Evolutionary conservation across 92 coral and sea anemone genomes (phyloP), one percentile per base, ranked within the genome.

Genomic region (Anthopleura xanthogrammica): DNA sequence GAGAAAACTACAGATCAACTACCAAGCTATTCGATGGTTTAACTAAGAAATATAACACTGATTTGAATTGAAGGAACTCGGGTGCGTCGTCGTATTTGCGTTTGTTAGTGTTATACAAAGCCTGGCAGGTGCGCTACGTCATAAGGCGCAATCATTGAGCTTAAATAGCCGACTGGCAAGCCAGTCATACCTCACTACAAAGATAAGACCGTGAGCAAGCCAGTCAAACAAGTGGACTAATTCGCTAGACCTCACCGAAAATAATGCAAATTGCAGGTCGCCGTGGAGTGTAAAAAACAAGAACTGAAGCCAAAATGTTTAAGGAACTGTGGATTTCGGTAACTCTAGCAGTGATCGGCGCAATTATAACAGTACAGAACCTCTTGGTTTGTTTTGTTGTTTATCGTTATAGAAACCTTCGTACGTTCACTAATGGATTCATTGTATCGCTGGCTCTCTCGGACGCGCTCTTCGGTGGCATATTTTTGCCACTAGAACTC

Each of bases 401-500:
- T 17, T 93, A 86, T 79, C 91, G 93, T 58, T 86, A 83, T 86
- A 90, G 90, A 52, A 80, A 87, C 75, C 90, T 93, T 62, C 87
- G 90, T 4, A 91, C 93, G 4, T 93, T 89, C 80, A 93, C 95
- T 8, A 93, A 93, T 79, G 89, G 90, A 56, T 91, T 93, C 79
- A 89, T 93, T 42, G 97, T 91, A 12, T 93, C 97, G 5, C 86
- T 93, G 42, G 95, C 97, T 6, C 77, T 93, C 24, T 93, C 97
- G 42, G 97, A 93, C 72, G 87, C 90, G 57, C 91, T 93, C 1
- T 91, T 93, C 70, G 97, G 95, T 23, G 91, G 89, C 1, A 89
- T 93, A 52, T 76, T 93, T 39, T 81, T 93, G 22, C 97, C 97
- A 7, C 80, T 90, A 23, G 86, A 64, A 55, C 54, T 90, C 55